Percentiles rank a stretch among this genome's conserved stretches.
phyloP scores from a whole-genome alignment of 2,113 vertebrate genomes.

The Glaucomys volans region DNA sequence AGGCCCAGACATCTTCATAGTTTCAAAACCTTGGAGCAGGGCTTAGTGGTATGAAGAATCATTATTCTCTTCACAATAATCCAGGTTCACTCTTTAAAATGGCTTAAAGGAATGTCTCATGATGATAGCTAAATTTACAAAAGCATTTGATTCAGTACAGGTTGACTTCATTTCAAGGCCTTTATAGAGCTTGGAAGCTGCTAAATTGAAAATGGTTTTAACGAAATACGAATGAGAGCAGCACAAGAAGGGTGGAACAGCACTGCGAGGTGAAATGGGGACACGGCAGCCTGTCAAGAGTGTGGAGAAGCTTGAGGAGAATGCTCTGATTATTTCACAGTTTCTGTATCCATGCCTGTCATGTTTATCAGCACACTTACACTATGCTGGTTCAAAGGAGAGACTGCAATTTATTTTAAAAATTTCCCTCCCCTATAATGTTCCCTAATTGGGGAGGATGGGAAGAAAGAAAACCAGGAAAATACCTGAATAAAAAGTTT shows the following conservation, averaged over 20 bases:
- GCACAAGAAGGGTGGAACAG: conserved; percentile 31
- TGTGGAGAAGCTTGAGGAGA: background rate
- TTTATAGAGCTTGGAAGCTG: conserved; percentile 47
- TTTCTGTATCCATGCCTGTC: background rate
- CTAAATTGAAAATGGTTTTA: conserved; percentile 38
- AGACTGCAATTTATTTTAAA: conserved; percentile 4
- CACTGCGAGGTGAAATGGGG: conserved; percentile 42
- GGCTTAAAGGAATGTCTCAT: conserved; percentile 57
- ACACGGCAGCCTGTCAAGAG: background rate
- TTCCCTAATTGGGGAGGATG: background rate
- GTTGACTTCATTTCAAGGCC: conserved; percentile 55
- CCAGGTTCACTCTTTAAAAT: conserved; percentile 40
- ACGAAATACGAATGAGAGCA: conserved; percentile 43
- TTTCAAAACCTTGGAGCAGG: background rate
- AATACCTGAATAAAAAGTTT: background rate
- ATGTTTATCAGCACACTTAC: conserved; percentile 33
- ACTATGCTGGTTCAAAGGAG: background rate
- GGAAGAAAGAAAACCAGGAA: background rate
- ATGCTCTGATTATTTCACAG: background rate
- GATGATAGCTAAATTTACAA: conserved; percentile 34
- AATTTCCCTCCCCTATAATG: background rate
- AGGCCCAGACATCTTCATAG: background rate
- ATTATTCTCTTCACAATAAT: conserved; percentile 60
- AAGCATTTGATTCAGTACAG: background rate
- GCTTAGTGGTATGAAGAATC: conserved; percentile 19